Evolutionary conservation across 2,797 vertebrate genomes (phyloP).

Genomic region (Sebastes matsubarae): DNA sequence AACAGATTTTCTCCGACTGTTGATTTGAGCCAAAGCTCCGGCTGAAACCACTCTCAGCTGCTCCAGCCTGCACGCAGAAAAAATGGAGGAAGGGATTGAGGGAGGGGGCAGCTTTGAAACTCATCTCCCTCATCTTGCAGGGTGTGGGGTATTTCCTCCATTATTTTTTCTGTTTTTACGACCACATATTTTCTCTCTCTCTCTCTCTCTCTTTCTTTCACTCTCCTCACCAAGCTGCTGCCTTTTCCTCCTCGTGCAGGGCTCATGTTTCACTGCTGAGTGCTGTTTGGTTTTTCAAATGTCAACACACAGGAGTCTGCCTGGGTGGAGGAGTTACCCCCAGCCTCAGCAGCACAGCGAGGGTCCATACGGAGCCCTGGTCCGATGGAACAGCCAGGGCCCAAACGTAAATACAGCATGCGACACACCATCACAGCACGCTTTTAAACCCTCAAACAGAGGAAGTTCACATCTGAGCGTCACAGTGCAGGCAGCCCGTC

Average conservation of each 20-base stretch:
- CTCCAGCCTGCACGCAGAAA: slow-evolving; percentile 30
- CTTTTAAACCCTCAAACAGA: slow-evolving; percentile 69
- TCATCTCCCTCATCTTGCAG: slow-evolving; percentile 69
- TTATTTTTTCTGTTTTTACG: slow-evolving; percentile 61
- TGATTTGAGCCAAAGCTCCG: slow-evolving; percentile 68
- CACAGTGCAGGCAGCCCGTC: slow-evolving; percentile 56
- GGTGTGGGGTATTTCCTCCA: slow-evolving; percentile 64
- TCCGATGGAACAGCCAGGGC: slow-evolving; percentile 49
- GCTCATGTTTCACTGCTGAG: slow-evolving; percentile 74
- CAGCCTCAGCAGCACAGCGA: slow-evolving; percentile 23
- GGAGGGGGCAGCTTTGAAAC: slow-evolving; percentile 71
- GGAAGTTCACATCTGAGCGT: slow-evolving; percentile 66
- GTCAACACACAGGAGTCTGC: slow-evolving; percentile 71
- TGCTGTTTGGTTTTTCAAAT: slow-evolving; percentile 74
- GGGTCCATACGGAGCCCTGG: slow-evolving; percentile 31
- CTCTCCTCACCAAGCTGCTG: slow-evolving; percentile 27
- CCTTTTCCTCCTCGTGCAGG: slow-evolving; percentile 18
- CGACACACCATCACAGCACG: slow-evolving; percentile 51
- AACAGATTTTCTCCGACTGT: slow-evolving; percentile 85
- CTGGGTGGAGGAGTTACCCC: slow-evolving; percentile 52
- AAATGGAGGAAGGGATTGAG: slow-evolving; percentile 35
- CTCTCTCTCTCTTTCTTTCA: slow-evolving; percentile 16
- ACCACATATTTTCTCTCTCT: slow-evolving; percentile 46
- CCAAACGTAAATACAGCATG: slow-evolving; percentile 74
- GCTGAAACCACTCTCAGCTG: slow-evolving; percentile 75